phyloP scores from a whole-genome alignment of 2,888 invertebrate genomes.

The Syrista parreyssii region DNA sequence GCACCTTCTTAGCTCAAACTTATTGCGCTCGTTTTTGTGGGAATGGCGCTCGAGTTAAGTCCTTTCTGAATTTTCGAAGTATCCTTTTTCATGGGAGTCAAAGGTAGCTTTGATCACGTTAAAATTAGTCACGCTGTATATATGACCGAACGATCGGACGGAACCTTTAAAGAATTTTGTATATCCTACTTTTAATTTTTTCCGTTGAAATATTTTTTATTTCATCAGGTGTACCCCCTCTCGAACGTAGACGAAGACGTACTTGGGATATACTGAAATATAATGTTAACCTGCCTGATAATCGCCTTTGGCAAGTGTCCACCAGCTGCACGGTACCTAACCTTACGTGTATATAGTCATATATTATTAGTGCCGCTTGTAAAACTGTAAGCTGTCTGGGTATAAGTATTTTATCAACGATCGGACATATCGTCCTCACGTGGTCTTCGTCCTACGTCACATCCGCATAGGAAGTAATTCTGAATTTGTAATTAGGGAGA shows the following conservation, averaged over 20 bases:
- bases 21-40: neutral
- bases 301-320: slow-evolving; percentile 31
- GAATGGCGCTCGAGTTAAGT: neutral
- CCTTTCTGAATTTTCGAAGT: neutral
- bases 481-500: slow-evolving; percentile 57
- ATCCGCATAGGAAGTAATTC: slow-evolving; percentile 59
- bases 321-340: slow-evolving; percentile 30
- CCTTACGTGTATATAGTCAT: neutral
- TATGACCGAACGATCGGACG: neutral
- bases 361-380: slow-evolving; percentile 3
- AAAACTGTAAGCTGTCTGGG: neutral
- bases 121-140: neutral
- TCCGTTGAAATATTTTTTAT: neutral
- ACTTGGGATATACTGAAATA: neutral
- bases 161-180: neutral
- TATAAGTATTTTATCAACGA: slow-evolving; percentile 36
- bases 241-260: too few relatives aligned
- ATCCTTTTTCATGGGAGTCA: neutral
- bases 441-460: slow-evolving; percentile 41
- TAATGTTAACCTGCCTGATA: slow-evolving; percentile 16
- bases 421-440: slow-evolving; percentile 20
- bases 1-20: neutral
- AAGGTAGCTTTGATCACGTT: neutral
- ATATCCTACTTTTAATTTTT: neutral
- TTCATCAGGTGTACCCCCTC: neutral